phyloP scores from a whole-genome alignment of 2,888 invertebrate genomes.

The Seira sanloemensis region DNA sequence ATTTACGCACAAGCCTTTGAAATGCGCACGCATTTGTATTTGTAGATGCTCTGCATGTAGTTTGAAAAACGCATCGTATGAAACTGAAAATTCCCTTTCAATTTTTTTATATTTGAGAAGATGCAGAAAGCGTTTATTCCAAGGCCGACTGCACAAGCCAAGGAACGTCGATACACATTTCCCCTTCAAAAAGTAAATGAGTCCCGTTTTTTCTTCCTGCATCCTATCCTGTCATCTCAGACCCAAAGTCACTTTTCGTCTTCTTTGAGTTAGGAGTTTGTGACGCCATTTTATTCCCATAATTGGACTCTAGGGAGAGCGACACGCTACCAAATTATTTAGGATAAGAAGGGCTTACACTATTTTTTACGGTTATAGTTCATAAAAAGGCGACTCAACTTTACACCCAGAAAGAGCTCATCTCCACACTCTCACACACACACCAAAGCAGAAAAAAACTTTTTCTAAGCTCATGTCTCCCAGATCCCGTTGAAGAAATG shows the following conservation, averaged over 20 bases:
- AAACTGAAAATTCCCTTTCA: neutral
- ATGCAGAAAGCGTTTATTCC: neutral
- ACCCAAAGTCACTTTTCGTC: constrained; percentile 48
- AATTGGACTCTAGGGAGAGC: constrained; percentile 47
- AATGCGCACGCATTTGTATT: too few relatives aligned
- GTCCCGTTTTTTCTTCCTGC: too few relatives aligned
- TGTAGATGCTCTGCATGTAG: too few relatives aligned
- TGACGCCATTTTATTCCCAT: constrained; percentile 60
- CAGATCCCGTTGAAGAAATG: too few relatives aligned
- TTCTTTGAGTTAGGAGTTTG: too few relatives aligned
- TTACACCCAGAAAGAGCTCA: neutral
- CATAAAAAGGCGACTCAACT: neutral
- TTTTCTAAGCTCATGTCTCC: too few relatives aligned
- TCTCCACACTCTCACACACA: neutral
- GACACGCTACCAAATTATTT: constrained; percentile 59
- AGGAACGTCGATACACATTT: too few relatives aligned
- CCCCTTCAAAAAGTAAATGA: too few relatives aligned
- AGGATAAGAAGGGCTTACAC: constrained; percentile 27
- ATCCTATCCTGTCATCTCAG: neutral
- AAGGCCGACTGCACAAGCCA: neutral
- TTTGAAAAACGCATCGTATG: too few relatives aligned
- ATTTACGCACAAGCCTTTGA: too few relatives aligned
- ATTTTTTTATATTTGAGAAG: constrained; percentile 11
- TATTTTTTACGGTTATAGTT: neutral
- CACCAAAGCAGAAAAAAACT: neutral